Evolutionary conservation across 2,888 invertebrate species (phyloP).

Genomic region (Notodonta ziczac): DNA sequence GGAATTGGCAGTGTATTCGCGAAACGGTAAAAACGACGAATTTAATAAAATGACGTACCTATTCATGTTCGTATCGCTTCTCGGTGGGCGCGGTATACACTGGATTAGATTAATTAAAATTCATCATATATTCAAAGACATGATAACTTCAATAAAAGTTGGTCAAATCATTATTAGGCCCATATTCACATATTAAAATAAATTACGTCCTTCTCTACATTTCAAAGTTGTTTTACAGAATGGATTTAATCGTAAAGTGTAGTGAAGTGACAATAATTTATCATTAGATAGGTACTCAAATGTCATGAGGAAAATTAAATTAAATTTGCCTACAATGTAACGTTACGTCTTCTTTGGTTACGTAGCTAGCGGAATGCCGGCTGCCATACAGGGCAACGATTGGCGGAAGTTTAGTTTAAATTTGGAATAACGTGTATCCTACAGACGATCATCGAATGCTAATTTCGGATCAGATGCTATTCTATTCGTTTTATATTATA

Average conservation of each 20-base stretch:
- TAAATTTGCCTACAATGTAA: conserved; percentile 12
- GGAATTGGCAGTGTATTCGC: conserved; percentile 16
- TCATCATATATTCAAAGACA: too few relatives aligned
- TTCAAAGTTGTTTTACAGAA: too few relatives aligned
- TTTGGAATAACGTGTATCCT: conserved; percentile 62
- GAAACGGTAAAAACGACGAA: too few relatives aligned
- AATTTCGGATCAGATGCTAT: conserved; percentile 47
- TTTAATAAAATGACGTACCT: too few relatives aligned
- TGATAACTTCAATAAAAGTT: too few relatives aligned
- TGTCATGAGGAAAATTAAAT: conserved; percentile 5
- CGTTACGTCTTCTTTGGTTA: conserved; percentile 29
- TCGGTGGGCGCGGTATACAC: too few relatives aligned
- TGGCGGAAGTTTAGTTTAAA: conserved; percentile 62
- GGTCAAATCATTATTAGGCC: too few relatives aligned
- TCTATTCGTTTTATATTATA: conserved; percentile 37
- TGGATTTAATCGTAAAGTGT: background rate
- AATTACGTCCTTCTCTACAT: too few relatives aligned
- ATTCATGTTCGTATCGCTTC: too few relatives aligned
- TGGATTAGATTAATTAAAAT: too few relatives aligned
- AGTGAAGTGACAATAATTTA: background rate
- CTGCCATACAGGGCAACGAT: conserved; percentile 51
- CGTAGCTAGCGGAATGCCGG: conserved; percentile 40
- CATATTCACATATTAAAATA: too few relatives aligned
- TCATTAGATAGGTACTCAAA: background rate
- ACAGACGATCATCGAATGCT: conserved; percentile 59